Base-by-base conservation (phyloP, 2,113 vertebrate genomes). In the Thryonomys swinderianus region DNA sequence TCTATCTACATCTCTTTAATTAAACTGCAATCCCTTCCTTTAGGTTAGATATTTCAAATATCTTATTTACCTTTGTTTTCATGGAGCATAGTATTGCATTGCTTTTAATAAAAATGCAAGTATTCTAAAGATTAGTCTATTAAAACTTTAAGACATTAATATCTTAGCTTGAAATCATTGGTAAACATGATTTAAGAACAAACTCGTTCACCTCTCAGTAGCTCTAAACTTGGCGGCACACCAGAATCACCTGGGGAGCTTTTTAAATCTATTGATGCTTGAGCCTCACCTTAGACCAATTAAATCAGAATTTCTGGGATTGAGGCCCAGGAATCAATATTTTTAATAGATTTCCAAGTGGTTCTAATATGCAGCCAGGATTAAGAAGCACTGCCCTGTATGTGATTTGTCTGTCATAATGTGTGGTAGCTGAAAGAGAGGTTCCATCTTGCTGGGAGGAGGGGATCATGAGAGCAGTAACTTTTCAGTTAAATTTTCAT, bases 311-410 rank as follows among this genome's bases (percentile, higher is more conserved):
- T 97, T 96, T 97, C 91, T 97, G 94, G 97, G 93, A 97, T 91
- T 95, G 94, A 69, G 82, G 86, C 95, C 86, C 95, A 96, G 89
- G 37, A 80, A 96, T 97, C 96, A 97, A 95, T 97, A 96, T 96
- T 97, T 97, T 96, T 90, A 97, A 97, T 93, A 97, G 91, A 96
- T 96, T 96, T 96, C 84, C 93, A 96, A 95, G 91, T 95, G 91
- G 80, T 95, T 97, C 59, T 95, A 94, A 97, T 96, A 93, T 92
- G 82, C 66, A 95, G 85, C 78, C 95, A 95, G 94, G 81, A 97
- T 93, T 95, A 93, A 96, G 94, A 93, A 95, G 55, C 84, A 69
- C 73, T 95, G 88, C 78, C 55, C 40, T 85, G 8, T 48, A 51
- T 95, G 86, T n/a, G 32, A 64, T 96, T 97, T 95, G 79, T 80